These are phyloP conservation scores for Vidua chalybeata DNA, from an alignment of 2,113 vertebrate genomes.

Conservation along the genomic window DNA sequence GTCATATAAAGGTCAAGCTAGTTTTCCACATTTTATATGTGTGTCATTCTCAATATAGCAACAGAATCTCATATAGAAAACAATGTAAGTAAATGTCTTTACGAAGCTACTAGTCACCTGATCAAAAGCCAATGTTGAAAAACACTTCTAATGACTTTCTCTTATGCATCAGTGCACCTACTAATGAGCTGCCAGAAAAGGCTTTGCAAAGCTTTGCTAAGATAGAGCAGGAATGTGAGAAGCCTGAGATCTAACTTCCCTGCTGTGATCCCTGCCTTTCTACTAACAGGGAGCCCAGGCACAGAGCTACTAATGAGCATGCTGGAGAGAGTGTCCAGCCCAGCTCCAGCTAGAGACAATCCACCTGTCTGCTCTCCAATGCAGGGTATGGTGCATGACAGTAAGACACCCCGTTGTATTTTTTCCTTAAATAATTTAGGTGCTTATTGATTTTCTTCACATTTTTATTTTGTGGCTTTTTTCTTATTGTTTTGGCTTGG, in stretches of 20 bases:
- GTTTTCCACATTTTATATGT: conserved; percentile 79
- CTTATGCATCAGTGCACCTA: conserved; percentile 99
- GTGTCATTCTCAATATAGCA: conserved; percentile 81
- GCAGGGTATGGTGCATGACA: conserved; percentile 85
- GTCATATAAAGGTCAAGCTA: conserved; percentile 79
- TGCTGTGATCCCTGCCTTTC: conserved; percentile 98
- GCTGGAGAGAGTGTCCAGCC: conserved; percentile 87
- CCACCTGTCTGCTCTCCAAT: conserved; percentile 91
- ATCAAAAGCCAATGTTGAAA: conserved; percentile 94
- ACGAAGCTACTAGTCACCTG: conserved; percentile 89
- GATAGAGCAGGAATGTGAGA: conserved; percentile 95
- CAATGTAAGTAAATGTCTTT: conserved; percentile 84
- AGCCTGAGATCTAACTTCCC: conserved; percentile 97
- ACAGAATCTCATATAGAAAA: conserved; percentile 81
- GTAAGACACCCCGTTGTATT: conserved; percentile 86
- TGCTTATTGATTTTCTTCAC: conserved; percentile 89
- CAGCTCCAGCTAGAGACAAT: conserved; percentile 78
- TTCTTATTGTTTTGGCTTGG: not conserved
- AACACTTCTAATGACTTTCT: conserved; percentile 99
- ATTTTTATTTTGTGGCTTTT: conserved; percentile 58
- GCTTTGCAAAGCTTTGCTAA: conserved; percentile 93
- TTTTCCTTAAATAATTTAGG: conserved; percentile 96
- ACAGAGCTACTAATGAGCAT: conserved; percentile 94
- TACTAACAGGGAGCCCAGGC: conserved; percentile 93
- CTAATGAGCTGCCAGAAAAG: conserved; percentile 99